Percentiles rank a stretch among this genome's conserved stretches.
Conservation (phyloP, 2,888 invertebrate species). For the Rugalucina vietnamica region DNA sequence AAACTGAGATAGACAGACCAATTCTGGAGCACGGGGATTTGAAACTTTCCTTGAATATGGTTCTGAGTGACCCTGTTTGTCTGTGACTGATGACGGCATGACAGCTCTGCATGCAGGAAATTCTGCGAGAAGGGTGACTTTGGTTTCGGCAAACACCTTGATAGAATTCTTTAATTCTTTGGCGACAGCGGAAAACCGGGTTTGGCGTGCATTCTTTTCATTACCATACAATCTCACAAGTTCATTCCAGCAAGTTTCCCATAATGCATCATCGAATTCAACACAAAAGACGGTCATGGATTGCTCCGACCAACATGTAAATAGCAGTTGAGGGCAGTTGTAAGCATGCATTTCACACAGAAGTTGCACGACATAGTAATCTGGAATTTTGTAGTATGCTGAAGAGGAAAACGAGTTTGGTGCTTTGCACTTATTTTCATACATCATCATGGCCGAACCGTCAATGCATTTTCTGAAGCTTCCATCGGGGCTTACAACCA, state of each 20-base stretch:
- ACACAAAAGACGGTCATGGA: slow-evolving; percentile 27
- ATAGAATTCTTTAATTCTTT: neutral
- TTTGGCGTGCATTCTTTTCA: neutral
- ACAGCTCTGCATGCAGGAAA: slow-evolving; percentile 11
- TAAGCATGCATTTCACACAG: slow-evolving; percentile 19
- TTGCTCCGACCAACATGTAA: slow-evolving; percentile 28
- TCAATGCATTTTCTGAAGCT: neutral
- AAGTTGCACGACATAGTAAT: slow-evolving; percentile 16
- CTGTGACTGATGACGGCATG: neutral
- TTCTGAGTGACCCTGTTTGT: neutral
- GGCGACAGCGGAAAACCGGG: neutral
- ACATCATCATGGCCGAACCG: neutral
- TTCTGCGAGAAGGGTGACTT: neutral
- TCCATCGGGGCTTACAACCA: slow-evolving; percentile 34
- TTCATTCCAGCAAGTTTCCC: slow-evolving; percentile 20
- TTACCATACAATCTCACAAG: neutral
- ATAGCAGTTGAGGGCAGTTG: slow-evolving; percentile 5
- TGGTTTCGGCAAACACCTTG: neutral
- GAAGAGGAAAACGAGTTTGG: neutral
- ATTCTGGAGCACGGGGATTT: neutral
- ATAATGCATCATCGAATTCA: neutral
- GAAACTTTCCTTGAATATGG: neutral
- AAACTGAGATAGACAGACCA: neutral
- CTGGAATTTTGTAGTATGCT: slow-evolving; percentile 21
- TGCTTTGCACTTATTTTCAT: slow-evolving; percentile 26